These are phyloP conservation scores for Mesochorus sp. DNA, from an alignment of 2,888 invertebrate genomes.

Conservation along the genomic window DNA sequence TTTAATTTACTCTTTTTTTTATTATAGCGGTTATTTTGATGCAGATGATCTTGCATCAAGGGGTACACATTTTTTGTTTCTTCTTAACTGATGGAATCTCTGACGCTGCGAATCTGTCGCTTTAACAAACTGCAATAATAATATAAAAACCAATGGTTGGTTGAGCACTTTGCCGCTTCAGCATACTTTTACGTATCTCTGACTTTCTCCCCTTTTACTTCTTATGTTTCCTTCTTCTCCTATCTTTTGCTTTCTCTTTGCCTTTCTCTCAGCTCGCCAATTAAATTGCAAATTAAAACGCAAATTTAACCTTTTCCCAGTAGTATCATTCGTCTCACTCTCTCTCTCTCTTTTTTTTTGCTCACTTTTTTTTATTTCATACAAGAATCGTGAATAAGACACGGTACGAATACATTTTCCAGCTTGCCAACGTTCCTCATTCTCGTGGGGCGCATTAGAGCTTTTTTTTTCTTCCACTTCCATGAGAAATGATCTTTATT, in stretches of 20 bases:
- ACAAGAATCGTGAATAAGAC: background rate
- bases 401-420: constrained; percentile 29
- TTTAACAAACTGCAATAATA: constrained; percentile 4
- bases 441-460: constrained; percentile 44
- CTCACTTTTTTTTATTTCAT: constrained; percentile 5
- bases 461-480: constrained; percentile 23
- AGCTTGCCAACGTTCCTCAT: constrained; percentile 16
- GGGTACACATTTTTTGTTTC: background rate
- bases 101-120: background rate
- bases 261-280: constrained; percentile 14
- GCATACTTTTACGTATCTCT: background rate
- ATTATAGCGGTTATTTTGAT: background rate
- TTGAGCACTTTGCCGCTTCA: constrained; percentile 8
- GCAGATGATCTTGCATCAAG: background rate
- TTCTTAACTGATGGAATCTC: background rate
- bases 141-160: constrained; percentile 24
- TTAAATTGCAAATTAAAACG: constrained; percentile 51
- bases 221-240: background rate
- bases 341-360: constrained; percentile 21
- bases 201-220: background rate
- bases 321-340: constrained; percentile 21
- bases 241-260: background rate
- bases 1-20: background rate
- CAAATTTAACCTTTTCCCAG: constrained; percentile 47
- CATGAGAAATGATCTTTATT: background rate